phyloP scores from a whole-genome alignment of 2,113 vertebrate genomes.

The Sinocyclocheilus rhinocerous region DNA sequence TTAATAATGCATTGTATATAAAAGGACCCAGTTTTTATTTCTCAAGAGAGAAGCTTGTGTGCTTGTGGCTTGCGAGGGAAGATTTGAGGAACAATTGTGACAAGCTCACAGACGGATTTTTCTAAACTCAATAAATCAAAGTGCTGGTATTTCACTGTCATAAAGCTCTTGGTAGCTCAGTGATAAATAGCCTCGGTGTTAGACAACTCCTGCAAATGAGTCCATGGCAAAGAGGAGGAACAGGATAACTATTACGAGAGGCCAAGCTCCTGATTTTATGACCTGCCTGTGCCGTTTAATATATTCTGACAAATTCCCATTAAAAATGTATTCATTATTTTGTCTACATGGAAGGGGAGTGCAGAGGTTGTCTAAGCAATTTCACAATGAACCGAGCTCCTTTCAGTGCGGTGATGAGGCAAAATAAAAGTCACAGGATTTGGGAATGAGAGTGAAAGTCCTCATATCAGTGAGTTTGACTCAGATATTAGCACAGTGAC shows the following conservation, averaged over 20 bases:
- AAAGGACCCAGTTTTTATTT: conserved; percentile 60
- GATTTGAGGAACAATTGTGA: conserved; percentile 67
- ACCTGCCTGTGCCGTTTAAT: conserved; percentile 86
- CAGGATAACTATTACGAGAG: conserved; percentile 79
- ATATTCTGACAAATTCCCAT: conserved; percentile 80
- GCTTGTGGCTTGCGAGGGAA: conserved; percentile 63
- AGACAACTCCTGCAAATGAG: conserved; percentile 84
- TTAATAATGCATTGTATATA: conserved; percentile 66
- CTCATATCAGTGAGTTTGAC: background rate
- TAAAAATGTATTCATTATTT: conserved; percentile 61
- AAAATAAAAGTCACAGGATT: conserved; percentile 51
- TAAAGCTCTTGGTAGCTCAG: conserved; percentile 70
- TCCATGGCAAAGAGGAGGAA: conserved; percentile 80
- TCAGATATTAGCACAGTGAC: background rate
- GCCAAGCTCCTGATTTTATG: conserved; percentile 87
- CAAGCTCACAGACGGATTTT: conserved; percentile 61
- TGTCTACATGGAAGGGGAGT: conserved; percentile 52
- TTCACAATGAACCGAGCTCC: conserved; percentile 54
- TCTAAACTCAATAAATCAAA: conserved; percentile 80
- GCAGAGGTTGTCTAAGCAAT: conserved; percentile 55
- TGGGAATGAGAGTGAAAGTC: conserved; percentile 38
- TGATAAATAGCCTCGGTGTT: conserved; percentile 80
- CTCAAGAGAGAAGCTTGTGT: conserved; percentile 62
- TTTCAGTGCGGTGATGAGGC: conserved; percentile 52
- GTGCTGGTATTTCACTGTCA: conserved; percentile 79